Percentiles rank a stretch among this genome's conserved stretches.
These are phyloP conservation scores for Psittacula cyanocephala DNA, from an alignment of 2,113 vertebrate genomes.

Conservation along the genomic window DNA sequence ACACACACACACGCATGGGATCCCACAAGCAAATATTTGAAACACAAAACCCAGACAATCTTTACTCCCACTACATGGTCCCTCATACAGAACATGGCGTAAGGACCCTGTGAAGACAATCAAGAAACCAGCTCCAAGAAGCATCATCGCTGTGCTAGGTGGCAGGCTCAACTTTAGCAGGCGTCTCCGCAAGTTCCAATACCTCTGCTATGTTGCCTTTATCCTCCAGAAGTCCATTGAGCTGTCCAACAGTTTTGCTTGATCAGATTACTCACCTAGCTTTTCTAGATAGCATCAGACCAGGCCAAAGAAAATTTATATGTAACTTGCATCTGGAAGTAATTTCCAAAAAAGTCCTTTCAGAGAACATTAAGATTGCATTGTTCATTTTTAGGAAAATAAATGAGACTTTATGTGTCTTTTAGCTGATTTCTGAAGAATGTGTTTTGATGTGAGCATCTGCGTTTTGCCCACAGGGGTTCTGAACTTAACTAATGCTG, in stretches of 20 bases:
- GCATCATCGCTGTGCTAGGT: too few species aligned
- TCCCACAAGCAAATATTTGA: too few species aligned
- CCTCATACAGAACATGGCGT: too few species aligned
- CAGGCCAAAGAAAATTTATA: background rate
- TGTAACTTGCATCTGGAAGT: background rate
- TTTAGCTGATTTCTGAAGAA: background rate
- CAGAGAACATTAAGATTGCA: background rate
- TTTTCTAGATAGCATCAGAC: background rate
- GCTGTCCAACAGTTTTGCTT: background rate
- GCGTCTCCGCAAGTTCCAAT: background rate
- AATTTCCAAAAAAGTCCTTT: background rate
- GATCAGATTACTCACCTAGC: background rate
- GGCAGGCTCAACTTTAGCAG: too few species aligned
- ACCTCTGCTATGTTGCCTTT: background rate
- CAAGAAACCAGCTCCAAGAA: too few species aligned
- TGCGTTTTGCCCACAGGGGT: background rate
- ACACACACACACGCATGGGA: too few species aligned
- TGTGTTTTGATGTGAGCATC: fast-evolving
- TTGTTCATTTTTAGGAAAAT: background rate
- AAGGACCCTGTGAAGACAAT: too few species aligned
- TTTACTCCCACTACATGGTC: too few species aligned
- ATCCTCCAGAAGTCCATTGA: background rate
- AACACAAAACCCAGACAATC: too few species aligned
- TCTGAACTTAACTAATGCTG: background rate
- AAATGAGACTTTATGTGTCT: background rate